These are phyloP conservation scores for Erpetoichthys calabaricus DNA, from an alignment of 2,797 vertebrate species.

Conservation along the genomic window DNA sequence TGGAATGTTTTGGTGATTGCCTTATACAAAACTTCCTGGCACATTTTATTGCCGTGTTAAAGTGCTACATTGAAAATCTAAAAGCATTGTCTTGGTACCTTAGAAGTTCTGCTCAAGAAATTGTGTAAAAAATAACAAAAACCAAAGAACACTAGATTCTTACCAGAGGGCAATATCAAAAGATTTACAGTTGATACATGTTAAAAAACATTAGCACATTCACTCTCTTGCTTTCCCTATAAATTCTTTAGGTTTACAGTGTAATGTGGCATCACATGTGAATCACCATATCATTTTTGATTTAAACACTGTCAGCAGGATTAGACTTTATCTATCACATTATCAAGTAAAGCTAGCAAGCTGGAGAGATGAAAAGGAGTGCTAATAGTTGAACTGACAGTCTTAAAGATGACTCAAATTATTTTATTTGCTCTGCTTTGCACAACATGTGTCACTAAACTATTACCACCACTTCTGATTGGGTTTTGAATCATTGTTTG, in stretches of 20 bases:
- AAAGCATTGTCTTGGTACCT: too few relatives aligned
- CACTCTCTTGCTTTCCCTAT: slow-evolving; percentile 11
- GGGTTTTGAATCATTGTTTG: background rate
- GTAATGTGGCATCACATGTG: slow-evolving; percentile 42
- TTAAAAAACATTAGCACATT: background rate
- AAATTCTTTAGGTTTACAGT: slow-evolving; percentile 36
- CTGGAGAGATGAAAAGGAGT: slow-evolving; percentile 36
- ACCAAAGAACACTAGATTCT: too few relatives aligned
- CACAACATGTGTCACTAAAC: slow-evolving; percentile 34
- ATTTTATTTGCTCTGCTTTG: slow-evolving; percentile 38
- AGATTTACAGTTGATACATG: too few relatives aligned
- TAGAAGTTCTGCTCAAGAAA: too few relatives aligned
- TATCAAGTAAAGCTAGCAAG: slow-evolving; percentile 43
- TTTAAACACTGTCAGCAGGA: slow-evolving; percentile 42
- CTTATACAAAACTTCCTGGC: too few relatives aligned
- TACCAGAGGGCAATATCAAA: too few relatives aligned
- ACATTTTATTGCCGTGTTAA: too few relatives aligned
- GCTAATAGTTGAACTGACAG: slow-evolving; percentile 43
- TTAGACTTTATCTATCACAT: slow-evolving; percentile 37
- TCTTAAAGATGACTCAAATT: slow-evolving; percentile 40
- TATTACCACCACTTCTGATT: slow-evolving; percentile 32
- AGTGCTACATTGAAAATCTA: too few relatives aligned
- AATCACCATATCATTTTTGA: slow-evolving; percentile 47
- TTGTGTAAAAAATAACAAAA: too few relatives aligned
- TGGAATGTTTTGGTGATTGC: too few relatives aligned